phyloP scores from a whole-genome alignment of 2,113 vertebrate species.

The Zosterops borbonicus region DNA sequence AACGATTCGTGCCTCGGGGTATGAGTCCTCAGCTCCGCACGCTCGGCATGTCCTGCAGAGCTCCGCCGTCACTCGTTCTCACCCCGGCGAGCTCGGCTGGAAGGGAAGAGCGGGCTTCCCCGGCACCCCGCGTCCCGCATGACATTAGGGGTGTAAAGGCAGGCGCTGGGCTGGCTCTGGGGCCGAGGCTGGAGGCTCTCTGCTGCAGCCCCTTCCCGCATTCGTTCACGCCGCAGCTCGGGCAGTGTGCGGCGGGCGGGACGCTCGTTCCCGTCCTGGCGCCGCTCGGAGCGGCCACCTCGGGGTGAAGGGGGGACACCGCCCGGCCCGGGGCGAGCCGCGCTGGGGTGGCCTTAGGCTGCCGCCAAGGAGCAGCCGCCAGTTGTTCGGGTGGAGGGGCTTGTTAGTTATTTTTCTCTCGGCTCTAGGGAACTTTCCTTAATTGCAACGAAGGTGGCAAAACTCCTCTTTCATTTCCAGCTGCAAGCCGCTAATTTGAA shows the following conservation, averaged over 20 bases:
- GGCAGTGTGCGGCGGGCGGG: not conserved
- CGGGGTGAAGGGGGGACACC: not conserved
- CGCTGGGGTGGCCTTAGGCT: not conserved
- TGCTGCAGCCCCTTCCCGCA: not conserved
- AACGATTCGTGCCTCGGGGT: not conserved
- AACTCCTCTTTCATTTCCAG: not conserved
- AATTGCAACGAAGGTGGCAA: not conserved
- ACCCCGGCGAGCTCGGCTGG: not conserved
- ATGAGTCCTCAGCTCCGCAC: not conserved
- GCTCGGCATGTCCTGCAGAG: not conserved
- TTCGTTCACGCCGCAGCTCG: not conserved
- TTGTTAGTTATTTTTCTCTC: not conserved
- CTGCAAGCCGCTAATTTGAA: not conserved
- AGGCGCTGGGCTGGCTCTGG: not conserved
- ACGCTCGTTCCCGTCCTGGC: not conserved
- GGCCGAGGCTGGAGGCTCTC: not conserved
- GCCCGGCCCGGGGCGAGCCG: not conserved
- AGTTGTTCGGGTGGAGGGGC: not conserved
- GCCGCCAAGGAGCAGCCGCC: not conserved
- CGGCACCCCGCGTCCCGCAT: not conserved
- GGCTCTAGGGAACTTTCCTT: not conserved
- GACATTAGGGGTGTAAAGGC: not conserved
- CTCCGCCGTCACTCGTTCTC: not conserved
- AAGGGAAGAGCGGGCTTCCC: not conserved
- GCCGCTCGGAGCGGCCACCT: not conserved